Evolutionary conservation across 2,797 vertebrate genomes (phyloP), one percentile per base, ranked within the genome.

Genomic region (Schizothorax lantsangensis): DNA sequence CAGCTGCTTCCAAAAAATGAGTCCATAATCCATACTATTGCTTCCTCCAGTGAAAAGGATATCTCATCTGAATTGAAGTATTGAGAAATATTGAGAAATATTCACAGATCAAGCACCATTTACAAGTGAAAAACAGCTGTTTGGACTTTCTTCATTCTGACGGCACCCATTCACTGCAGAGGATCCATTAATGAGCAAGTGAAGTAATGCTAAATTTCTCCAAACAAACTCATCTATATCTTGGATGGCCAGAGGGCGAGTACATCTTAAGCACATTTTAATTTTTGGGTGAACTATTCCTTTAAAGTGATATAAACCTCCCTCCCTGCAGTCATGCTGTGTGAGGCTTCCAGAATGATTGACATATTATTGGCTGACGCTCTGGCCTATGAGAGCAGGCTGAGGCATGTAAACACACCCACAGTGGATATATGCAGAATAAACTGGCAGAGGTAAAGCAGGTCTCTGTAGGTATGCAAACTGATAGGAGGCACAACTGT

Each of bases 341-440:
- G 6, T 14, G 14, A 81, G 11, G 6, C 64, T 33, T 47, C 14
- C 79, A 49, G n/a, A 79, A 43, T 71, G 49, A 85, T 33, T 69
- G 64, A 68, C 64, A 15, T 66, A 52, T 43, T 84, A 68, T 69
- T 30, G 64, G 75, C 49, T 54, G 49, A 79, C 0, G 12, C n/a
- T 2, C 4, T 33, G 8, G 11, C 84, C 84, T 69, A 79, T 78
- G 15, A 69, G 75, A 85, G 64, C 75, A 79, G 64, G n/a, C 64
- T 23, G 64, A 79, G 84, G 4, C 36, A 52, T 33, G 62, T 43
- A 40, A 21, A 71, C 84, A 73, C 78, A 62, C 84, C 78, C 84
- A 64, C 68, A 36, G 23, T 36, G 21, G 6, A 47, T 14, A 47
- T 38, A 86, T 47, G 26, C 26, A 73, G 75, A 26, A 30, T 30